Evolutionary conservation across 2,797 vertebrate species (phyloP).

Genomic region (Lepilemur septentrionalis): DNA sequence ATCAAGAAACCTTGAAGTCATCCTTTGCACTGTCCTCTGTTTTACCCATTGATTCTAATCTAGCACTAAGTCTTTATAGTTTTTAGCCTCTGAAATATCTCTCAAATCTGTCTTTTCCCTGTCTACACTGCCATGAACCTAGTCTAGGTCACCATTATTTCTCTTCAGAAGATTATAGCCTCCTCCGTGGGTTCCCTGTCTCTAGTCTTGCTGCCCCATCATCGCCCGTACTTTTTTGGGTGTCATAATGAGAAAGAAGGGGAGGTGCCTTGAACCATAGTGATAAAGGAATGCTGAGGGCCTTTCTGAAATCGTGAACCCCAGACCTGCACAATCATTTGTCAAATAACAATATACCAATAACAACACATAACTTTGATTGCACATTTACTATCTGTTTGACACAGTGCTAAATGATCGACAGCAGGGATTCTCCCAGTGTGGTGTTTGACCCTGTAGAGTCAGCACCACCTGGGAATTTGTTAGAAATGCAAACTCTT

Average conservation of each 20-base stretch:
- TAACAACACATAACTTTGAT: neutral
- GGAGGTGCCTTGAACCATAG: neutral
- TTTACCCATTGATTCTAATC: neutral
- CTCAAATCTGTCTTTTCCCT: neutral
- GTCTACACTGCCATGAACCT: neutral
- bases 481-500: neutral
- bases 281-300: neutral
- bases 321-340: neutral
- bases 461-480: neutral
- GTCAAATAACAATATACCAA: neutral
- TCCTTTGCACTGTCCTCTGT: neutral
- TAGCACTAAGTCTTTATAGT: neutral
- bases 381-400: neutral
- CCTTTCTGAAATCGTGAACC: neutral
- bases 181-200: neutral
- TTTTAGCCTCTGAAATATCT: neutral
- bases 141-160: neutral
- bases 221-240: neutral
- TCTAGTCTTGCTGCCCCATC: neutral
- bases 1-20: neutral
- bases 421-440: neutral
- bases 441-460: neutral
- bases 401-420: neutral
- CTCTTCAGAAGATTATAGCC: neutral
- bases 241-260: neutral